These are phyloP conservation scores for Cryptus armator DNA, from an alignment of 2,888 invertebrate species.

Conservation along the genomic window DNA sequence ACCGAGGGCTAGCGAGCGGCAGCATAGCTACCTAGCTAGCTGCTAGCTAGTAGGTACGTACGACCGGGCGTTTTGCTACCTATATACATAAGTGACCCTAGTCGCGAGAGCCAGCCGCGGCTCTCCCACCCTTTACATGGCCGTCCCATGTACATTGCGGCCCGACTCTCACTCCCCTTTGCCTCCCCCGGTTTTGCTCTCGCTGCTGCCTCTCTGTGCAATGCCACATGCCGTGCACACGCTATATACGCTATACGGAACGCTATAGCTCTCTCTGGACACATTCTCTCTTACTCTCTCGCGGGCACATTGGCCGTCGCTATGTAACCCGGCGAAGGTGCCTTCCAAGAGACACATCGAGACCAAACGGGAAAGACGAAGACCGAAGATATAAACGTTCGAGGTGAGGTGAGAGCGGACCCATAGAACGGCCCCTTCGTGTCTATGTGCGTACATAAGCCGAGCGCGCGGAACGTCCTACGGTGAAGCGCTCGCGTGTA, in stretches of 20 bases:
- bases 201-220: conserved; percentile 71
- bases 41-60: neutral
- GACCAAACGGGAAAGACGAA: conserved; percentile 39
- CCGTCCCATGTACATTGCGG: conserved; percentile 59
- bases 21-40: conserved; percentile 18
- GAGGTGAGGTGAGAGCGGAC: conserved; percentile 5
- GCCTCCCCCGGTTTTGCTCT: conserved; percentile 48
- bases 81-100: conserved; percentile 80
- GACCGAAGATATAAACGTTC: conserved; percentile 23
- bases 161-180: conserved; percentile 48
- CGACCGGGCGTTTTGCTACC: conserved; percentile 35
- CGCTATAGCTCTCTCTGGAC: conserved; percentile 12
- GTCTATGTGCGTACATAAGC: conserved; percentile 45
- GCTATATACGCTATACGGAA: neutral
- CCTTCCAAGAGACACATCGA: conserved; percentile 56
- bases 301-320: conserved; percentile 34
- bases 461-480: conserved; percentile 46
- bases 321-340: conserved; percentile 34
- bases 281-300: conserved; percentile 10
- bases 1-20: conserved; percentile 70
- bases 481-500: conserved; percentile 58
- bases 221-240: conserved; percentile 63
- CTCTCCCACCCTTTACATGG: conserved; percentile 78
- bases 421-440: conserved; percentile 29
- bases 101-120: conserved; percentile 80